Base-by-base conservation (phyloP, 1,140 invertebrate genomes). In the Gonioctena quinquepunctata region DNA sequence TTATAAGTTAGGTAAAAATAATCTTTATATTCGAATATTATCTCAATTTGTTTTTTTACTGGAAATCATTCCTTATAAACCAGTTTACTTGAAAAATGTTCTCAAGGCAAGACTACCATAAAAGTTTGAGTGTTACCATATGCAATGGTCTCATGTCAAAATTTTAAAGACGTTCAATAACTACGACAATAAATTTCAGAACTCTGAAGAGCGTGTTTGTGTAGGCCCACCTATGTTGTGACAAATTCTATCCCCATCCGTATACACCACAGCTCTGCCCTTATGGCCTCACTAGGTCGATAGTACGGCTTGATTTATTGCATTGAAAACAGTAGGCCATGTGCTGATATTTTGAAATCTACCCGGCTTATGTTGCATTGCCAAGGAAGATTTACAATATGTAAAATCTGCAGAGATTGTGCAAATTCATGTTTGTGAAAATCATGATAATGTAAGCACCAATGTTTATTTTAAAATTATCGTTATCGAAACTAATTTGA, bases 201-300 rank as follows among this genome's bases (percentile, higher is more conserved):
- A 21, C 42, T 48, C 13, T 25, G 61, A 22, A 64, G n/a, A 21
- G 33, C 19, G 18, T 63, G 60, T 42, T 19, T 64, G 48, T 23
- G 8, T 49, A 54, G 54, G 72, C 63, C 72, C 72, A 73, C 72
- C 72, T 73, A 73, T 73, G 72, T 73, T 73, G 72, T 73, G 72
- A 73, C 72, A 73, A 73, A 73, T 73, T 73, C 48, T 54, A 66
- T 59, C 60, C 69, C 69, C 56, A 50, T 42, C 27, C 22, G 28
- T 28, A 49, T 49, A 48, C 63, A 28, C 62, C 62, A 52, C 49
- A 50, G 28, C n/a, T 25, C 48, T 50, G 62, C 48, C 49, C 63
- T 66, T 66, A 27, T 11, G 22, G 50, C 21, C 13, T 54, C 21
- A 21, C 11, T 5, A 11, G 7, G 27, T 64, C 61, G 18, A 23